Conservation (phyloP, 2,113 vertebrate species). For the Podilymbus podiceps region DNA sequence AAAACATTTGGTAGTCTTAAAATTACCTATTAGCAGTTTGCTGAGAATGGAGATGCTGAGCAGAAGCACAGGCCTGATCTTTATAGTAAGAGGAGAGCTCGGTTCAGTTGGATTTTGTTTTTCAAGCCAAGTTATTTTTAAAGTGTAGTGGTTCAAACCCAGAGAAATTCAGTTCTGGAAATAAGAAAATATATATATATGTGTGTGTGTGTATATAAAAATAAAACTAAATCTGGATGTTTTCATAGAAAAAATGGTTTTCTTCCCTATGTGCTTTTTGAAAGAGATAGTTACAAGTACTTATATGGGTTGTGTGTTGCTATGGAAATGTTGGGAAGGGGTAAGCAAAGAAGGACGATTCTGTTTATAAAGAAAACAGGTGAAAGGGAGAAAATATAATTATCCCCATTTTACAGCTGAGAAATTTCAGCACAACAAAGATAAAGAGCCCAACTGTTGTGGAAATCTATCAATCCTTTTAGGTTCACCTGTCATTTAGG, state of each 20-base stretch:
- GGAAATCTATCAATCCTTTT: neutral
- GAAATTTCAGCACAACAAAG: neutral
- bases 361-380: neutral
- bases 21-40: neutral
- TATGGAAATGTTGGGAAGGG: slow-evolving; percentile 26
- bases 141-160: neutral
- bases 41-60: neutral
- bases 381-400: slow-evolving; percentile 17
- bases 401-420: neutral
- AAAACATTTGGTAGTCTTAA: neutral
- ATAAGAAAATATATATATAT: neutral
- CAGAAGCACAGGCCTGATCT: neutral
- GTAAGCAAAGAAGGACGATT: neutral
- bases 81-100: neutral
- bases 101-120: neutral
- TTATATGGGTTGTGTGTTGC: neutral
- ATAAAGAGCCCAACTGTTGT: neutral
- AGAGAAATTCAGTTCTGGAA: neutral
- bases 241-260: neutral
- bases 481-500: slow-evolving; percentile 1
- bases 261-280: neutral
- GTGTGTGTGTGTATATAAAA: too few species aligned
- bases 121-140: neutral
- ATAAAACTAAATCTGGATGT: neutral
- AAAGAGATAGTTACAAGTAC: neutral